Evolutionary conservation across 2,113 vertebrate genomes (phyloP), one percentile per base, ranked within the genome.

Genomic region (Neoarius graeffei): DNA sequence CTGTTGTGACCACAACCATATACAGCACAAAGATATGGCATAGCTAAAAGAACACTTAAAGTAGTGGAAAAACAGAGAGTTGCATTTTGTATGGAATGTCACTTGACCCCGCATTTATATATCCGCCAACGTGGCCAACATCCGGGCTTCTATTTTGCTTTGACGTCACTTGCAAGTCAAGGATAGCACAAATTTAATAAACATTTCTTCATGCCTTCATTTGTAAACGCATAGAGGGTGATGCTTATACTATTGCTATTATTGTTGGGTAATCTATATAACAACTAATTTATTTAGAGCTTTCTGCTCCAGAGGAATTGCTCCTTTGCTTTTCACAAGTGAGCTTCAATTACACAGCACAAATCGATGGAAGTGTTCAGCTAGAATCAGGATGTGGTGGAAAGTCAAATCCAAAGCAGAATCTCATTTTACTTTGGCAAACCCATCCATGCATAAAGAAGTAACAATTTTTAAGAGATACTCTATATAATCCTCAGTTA

Each of bases 401-500:
- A 15, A n/a, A 67, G n/a, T 80, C 50, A 9, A 66, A 48, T 59
- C 9, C 27, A 83, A 71, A 80, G 23, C 15, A 74, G 42, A 74
- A 77, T 82, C 57, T 59, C 80, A 1, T 76, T 88, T 85, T 54
- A 64, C 92, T 87, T 59, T 85, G 54, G 57, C 76, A 87, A 86
- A 83, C 27, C 85, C 54, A 94, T 93, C 93, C 66, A 81, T 87
- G 86, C 90, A 88, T 93, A 83, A 89, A 92, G 87, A 88, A 48
- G 42, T 5, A 27, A 88, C 81, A 84, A 15, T 85, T 92, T 85
- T 93, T 92, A 92, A 96, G 93, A 95, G 92, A 95, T 88, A 92
- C 94, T 96, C 95, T 88, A 95, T 92, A 93, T 93, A 91, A 91
- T 93, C 89, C 87, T 93, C 90, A 93, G 92, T 94, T 93, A 93